Percentiles rank a stretch among this genome's conserved stretches.
These are phyloP conservation scores for Macrotrachela quadricornifera DNA, from an alignment of 1,140 invertebrate species.

Conservation along the genomic window DNA sequence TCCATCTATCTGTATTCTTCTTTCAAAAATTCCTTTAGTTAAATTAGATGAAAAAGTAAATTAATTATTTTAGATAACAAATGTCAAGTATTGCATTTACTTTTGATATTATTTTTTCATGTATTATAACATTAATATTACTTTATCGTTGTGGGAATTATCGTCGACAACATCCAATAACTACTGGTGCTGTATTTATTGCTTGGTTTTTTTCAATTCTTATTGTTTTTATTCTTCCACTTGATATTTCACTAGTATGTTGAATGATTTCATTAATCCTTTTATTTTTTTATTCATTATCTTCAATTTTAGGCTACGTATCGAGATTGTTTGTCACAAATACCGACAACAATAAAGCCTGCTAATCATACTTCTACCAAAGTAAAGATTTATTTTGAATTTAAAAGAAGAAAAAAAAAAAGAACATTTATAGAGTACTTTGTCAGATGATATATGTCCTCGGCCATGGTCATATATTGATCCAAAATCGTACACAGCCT, in stretches of 20 bases:
- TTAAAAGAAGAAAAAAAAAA: too few species aligned
- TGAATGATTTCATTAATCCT: too few species aligned
- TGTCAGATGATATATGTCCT: too few species aligned
- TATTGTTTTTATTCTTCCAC: slow-evolving; percentile 82
- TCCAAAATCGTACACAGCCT: slow-evolving; percentile 55
- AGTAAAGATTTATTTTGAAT: neutral
- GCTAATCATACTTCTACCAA: neutral
- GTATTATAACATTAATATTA: slow-evolving; percentile 19
- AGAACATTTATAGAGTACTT: too few species aligned
- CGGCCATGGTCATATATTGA: slow-evolving; percentile 67
- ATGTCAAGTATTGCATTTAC: too few species aligned
- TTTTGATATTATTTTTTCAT: too few species aligned
- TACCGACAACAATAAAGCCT: neutral
- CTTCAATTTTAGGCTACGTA: slow-evolving; percentile 42
- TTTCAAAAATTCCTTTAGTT: slow-evolving; percentile 4
- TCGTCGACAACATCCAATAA: slow-evolving; percentile 68
- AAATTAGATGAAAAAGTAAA: neutral
- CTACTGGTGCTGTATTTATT: slow-evolving; percentile 72
- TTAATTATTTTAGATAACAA: too few species aligned
- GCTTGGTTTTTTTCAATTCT: slow-evolving; percentile 99
- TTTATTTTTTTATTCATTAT: slow-evolving; percentile 3
- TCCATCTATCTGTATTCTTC: slow-evolving; percentile 47
- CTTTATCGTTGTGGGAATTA: slow-evolving; percentile 85
- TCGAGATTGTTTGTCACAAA: slow-evolving; percentile 40
- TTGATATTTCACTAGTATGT: slow-evolving; percentile 87